A percentile compares a stretch with the other conserved stretches of the same genome.
These are phyloP conservation scores for Spodoptera litura DNA, from an alignment of 1,140 invertebrate genomes.

Conservation along the genomic window DNA sequence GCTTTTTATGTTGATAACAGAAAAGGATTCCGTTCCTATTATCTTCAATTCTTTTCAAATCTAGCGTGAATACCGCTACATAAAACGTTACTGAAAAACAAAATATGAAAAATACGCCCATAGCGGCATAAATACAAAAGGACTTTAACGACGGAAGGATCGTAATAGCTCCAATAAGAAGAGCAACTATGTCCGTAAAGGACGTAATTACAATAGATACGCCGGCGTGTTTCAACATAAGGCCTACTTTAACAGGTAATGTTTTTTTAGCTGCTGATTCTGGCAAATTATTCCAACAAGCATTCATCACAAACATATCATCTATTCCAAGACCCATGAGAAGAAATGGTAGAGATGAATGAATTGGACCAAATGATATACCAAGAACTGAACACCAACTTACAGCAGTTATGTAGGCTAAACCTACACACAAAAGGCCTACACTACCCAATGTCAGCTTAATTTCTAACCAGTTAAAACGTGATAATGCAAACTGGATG, in stretches of 20 bases:
- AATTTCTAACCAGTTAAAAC: conserved; percentile 91
- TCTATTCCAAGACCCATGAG: conserved; percentile 93
- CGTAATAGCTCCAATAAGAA: conserved; percentile 90
- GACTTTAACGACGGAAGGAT: conserved; percentile 91
- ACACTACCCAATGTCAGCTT: conserved; percentile 88
- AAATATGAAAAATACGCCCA: conserved; percentile 91
- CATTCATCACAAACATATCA: conserved; percentile 94
- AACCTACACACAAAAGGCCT: conserved; percentile 90
- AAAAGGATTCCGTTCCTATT: conserved; percentile 89
- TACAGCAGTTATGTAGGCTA: conserved; percentile 91
- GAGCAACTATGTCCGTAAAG: conserved; percentile 93
- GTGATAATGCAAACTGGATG: conserved; percentile 90
- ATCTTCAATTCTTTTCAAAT: conserved; percentile 88
- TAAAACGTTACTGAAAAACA: conserved; percentile 92
- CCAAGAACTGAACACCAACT: conserved; percentile 91
- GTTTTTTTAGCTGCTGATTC: conserved; percentile 84
- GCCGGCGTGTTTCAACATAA: conserved; percentile 92
- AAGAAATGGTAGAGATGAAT: conserved; percentile 93
- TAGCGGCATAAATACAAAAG: conserved; percentile 91
- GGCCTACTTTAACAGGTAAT: conserved; percentile 88
- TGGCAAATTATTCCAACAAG: conserved; percentile 89
- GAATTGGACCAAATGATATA: conserved; percentile 93
- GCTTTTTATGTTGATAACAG: conserved; percentile 89
- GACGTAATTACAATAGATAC: conserved; percentile 94
- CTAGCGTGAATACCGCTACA: conserved; percentile 91